A percentile compares a stretch with the other conserved stretches of the same genome.
Evolutionary conservation across 2,888 invertebrate species (phyloP).

Genomic region (Clivina fossor): DNA sequence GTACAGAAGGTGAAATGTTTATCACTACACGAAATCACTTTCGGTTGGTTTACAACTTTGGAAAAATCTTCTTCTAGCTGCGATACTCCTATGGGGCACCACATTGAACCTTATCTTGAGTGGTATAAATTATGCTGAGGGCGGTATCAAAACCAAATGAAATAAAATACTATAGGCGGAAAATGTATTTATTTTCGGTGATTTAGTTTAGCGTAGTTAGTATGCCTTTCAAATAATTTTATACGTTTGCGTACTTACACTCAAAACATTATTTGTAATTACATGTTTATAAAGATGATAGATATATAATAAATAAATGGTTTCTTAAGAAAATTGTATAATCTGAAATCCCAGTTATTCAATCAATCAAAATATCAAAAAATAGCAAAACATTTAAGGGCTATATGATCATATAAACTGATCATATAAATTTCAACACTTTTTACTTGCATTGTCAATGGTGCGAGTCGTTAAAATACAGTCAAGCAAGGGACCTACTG

Average conservation of each 20-base stretch:
- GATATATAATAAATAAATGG: conserved; percentile 4
- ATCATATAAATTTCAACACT: too few species aligned
- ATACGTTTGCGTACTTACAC: neutral
- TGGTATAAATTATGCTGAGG: conserved; percentile 27
- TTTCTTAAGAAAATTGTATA: too few species aligned
- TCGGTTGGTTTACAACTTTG: conserved; percentile 27
- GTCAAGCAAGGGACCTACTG: too few species aligned
- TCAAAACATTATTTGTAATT: neutral
- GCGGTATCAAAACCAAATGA: conserved; percentile 7
- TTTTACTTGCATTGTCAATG: too few species aligned
- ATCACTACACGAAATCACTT: conserved; percentile 25
- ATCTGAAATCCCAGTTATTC: too few species aligned
- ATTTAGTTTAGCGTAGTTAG: neutral
- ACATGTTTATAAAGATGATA: neutral
- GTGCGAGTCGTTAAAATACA: too few species aligned
- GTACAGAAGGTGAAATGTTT: conserved; percentile 30
- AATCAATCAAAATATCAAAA: too few species aligned
- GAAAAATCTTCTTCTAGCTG: conserved; percentile 20
- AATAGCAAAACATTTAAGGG: too few species aligned
- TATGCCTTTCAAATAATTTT: neutral
- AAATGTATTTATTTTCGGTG: neutral
- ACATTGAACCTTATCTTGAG: conserved; percentile 20
- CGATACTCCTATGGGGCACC: too few species aligned
- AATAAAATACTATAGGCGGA: conserved; percentile 8
- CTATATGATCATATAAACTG: too few species aligned